These are phyloP conservation scores for Stigmatopora nigra DNA, from an alignment of 2,113 vertebrate genomes.

Conservation along the genomic window DNA sequence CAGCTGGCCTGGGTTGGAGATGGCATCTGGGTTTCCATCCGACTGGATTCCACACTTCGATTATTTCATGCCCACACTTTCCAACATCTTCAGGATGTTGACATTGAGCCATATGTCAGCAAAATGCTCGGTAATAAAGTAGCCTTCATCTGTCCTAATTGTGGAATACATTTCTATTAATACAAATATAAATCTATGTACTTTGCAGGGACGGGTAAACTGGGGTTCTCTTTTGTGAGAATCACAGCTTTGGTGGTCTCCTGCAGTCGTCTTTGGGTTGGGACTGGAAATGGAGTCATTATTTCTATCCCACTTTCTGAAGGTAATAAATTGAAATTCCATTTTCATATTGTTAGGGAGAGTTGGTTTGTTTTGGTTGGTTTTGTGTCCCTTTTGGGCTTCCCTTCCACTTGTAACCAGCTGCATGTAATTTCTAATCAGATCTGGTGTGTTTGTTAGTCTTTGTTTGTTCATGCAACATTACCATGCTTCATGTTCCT, in stretches of 20 bases:
- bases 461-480: no score
- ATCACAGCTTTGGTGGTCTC: constrained; percentile 94
- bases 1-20: constrained; percentile 97
- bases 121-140: constrained; percentile 91
- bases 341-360: neutral
- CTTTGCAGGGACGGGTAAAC: constrained; percentile 86
- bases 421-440: no score
- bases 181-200: neutral
- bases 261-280: constrained; percentile 93
- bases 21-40: constrained; percentile 98
- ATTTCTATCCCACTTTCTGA: constrained; percentile 96
- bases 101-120: constrained; percentile 98
- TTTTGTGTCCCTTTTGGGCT: no score
- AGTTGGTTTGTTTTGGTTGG: no score
- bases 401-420: no score
- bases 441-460: no score
- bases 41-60: constrained; percentile 90
- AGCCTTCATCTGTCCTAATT: neutral
- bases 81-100: constrained; percentile 95
- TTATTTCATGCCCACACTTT: constrained; percentile 95
- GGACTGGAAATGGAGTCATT: constrained; percentile 94
- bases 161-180: neutral
- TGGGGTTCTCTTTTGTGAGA: constrained; percentile 96
- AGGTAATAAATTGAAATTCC: constrained; percentile 67
- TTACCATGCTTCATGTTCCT: no score